Evolutionary conservation across 2,888 invertebrate genomes (phyloP).

Genomic region (Aethes cnicana): DNA sequence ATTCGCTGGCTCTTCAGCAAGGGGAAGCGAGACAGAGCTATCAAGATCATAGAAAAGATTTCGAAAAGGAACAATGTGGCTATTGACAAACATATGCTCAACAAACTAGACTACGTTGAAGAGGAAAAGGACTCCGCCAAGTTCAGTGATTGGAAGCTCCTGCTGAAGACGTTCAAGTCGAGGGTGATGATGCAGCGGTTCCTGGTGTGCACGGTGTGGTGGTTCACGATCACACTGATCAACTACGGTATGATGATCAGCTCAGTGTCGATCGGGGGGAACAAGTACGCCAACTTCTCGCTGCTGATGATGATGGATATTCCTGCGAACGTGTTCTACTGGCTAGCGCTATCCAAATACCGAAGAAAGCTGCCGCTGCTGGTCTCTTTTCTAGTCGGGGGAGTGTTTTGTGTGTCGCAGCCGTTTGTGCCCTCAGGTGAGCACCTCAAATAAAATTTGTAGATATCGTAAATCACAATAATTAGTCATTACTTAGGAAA

Average conservation of each 20-base stretch:
- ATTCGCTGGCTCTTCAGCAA: conserved; percentile 75
- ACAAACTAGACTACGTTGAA: conserved; percentile 58
- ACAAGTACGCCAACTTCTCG: conserved; percentile 73
- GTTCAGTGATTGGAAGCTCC: conserved; percentile 55
- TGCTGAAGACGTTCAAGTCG: conserved; percentile 68
- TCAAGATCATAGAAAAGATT: conserved; percentile 62
- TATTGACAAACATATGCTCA: conserved; percentile 53
- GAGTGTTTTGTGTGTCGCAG: conserved; percentile 66
- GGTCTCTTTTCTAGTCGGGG: conserved; percentile 64
- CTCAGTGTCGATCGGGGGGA: conserved; percentile 70
- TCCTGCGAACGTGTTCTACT: conserved; percentile 71
- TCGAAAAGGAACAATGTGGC: conserved; percentile 60
- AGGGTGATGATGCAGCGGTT: conserved; percentile 71
- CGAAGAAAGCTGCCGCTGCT: conserved; percentile 63
- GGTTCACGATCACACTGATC: conserved; percentile 74
- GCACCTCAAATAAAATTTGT: no score
- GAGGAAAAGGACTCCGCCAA: conserved; percentile 47
- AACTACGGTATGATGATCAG: conserved; percentile 80
- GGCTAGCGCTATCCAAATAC: conserved; percentile 68
- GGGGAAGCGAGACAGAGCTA: conserved; percentile 59
- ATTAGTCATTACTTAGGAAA: no score
- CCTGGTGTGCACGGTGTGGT: conserved; percentile 71
- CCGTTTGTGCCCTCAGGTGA: conserved; percentile 52
- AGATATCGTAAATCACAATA: no score
- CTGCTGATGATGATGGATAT: conserved; percentile 73